Evolutionary conservation across 2,797 vertebrate genomes (phyloP), one percentile per base, ranked within the genome.

Genomic region (Chiroxiphia lanceolata): DNA sequence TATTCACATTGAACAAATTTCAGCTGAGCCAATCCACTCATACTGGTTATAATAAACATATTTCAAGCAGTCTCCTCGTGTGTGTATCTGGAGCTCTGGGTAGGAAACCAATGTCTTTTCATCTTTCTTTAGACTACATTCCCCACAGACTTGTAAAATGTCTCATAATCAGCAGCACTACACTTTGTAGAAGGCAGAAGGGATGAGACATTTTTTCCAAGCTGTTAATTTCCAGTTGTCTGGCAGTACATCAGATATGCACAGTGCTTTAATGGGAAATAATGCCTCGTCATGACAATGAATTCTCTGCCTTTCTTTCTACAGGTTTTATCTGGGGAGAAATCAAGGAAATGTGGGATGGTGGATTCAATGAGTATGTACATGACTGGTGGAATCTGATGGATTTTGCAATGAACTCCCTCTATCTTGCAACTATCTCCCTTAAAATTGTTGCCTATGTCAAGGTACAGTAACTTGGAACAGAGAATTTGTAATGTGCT

Each of bases 361-460:
- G 99, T 34, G 99, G 99, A 84, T 99, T 99, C 97, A 99, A 98
- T 27, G 99, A 99, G 95, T 99, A 99, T 6, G 98, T 99, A 33
- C 99, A 99, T 4, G 99, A 99, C 96, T 99, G 99, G 99, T 99
- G 99, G 99, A 99, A 99, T 96, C 98, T 99, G 95, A 99, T 99
- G 99, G 99, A 99, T 98, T 99, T 99, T 93, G 99, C 99, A 93
- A 99, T 99, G 99, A 99, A 99, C 97, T 99, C 99, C 3, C 99
- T 99, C 75, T 99, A 99, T 96, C 98, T 99, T 97, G 99, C 99
- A 96, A 99, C 99, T 31, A 99, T 99, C 94, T 99, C 99, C 15
- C 98, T 99, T 95, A 99, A 99, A 98, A 99, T 99, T 50, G 99
- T 99, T 93, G 99, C 99, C 47, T 99, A 99, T 27, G 98, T 99